These are phyloP conservation scores for Galagoides demidoff DNA, from an alignment of 2,797 vertebrate species.

Conservation along the genomic window DNA sequence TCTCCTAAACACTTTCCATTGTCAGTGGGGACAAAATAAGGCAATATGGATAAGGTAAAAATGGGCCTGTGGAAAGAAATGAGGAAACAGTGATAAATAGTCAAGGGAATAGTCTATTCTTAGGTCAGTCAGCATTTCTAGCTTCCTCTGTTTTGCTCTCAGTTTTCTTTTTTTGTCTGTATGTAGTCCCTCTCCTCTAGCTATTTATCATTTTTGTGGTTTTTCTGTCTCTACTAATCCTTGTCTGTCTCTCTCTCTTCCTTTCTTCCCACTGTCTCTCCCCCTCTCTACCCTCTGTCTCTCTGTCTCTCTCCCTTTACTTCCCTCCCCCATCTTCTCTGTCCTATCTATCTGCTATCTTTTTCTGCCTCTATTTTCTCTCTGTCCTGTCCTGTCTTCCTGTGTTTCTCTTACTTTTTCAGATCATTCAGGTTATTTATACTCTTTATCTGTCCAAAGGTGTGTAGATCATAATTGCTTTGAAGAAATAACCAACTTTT, in stretches of 20 bases:
- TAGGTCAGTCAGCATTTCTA: background rate
- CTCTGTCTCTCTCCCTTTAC: background rate
- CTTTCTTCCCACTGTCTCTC: no score
- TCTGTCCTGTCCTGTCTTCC: background rate
- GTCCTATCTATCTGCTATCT: background rate
- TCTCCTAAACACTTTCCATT: background rate
- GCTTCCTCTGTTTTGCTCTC: conserved; percentile 3
- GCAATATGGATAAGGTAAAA: background rate
- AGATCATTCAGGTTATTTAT: conserved; percentile 2
- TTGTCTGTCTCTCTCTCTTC: background rate
- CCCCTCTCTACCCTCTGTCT: background rate
- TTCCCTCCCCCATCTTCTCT: background rate
- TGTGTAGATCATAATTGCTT: background rate
- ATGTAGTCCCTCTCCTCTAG: background rate
- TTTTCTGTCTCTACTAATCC: background rate
- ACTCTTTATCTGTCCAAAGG: background rate
- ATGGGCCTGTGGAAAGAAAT: background rate
- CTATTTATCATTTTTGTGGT: background rate
- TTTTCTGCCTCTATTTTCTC: background rate
- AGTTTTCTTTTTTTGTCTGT: conserved; percentile 16
- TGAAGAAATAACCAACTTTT: conserved; percentile 1
- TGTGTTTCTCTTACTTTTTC: background rate
- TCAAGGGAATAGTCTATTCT: background rate
- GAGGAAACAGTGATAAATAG: background rate
- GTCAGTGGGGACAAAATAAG: background rate